Evolutionary conservation across 1,140 invertebrate species (phyloP), one percentile per base, ranked within the genome.

Genomic region (Zophobas morio): DNA sequence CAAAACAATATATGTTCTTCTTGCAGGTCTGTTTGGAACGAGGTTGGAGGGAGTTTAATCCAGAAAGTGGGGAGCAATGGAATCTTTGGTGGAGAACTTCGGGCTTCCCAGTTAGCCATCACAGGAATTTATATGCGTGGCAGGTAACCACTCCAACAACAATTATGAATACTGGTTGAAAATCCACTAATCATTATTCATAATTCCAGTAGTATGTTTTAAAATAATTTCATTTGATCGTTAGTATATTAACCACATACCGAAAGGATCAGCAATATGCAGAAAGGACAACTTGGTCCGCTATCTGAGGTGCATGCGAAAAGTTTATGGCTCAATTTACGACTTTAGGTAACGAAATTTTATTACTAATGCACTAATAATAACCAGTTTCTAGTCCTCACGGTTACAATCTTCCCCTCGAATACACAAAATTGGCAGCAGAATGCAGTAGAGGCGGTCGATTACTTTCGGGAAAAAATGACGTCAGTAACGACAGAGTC

Each of bases 41-140:
- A 32, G 94, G 94, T 0, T 96, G 95, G 95, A 88, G 91, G 49
- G 93, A 95, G 82, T 95, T 92, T 85, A 89, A 88, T 79, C 60
- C 76, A 60, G 87, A 85, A 40, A 88, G 88, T 80, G 91, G 88
- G 78, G 90, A 94, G 75, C 90, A 91, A 73, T 96, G 95, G 94
- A 95, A 96, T 84, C 87, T 96, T 1, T 96, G 94, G 94, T 96
- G 94, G 94, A 89, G 90, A 84, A 92, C 92, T 1, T 91, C 91
- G 5, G 90, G 93, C 4, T 94, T 95, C 82, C 90, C 93, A 0
- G 86, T 89, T 20, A 89, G 89, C 6, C 90, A 93, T 83, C 92
- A 94, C 80, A 92, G 91, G 81, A 87, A 90, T 47, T 88, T 95
- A 46, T 89, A 90, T 37, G 89, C 92, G 78, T 94, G 92, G 92